Conservation (phyloP, 2,113 vertebrate genomes). For the Tyto alba region DNA sequence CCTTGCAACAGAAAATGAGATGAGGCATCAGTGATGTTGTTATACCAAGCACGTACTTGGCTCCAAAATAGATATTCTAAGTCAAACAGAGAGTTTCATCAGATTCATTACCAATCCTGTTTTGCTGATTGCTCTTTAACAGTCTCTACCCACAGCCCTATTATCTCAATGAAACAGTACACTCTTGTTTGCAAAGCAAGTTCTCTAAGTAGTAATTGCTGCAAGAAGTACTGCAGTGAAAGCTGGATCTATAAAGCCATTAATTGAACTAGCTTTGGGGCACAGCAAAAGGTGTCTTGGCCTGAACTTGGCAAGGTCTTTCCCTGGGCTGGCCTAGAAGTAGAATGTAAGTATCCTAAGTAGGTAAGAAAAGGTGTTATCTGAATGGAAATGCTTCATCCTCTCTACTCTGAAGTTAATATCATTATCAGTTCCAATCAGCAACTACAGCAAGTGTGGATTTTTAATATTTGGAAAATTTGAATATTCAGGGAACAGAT, state of each 20-base stretch:
- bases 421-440: not conserved
- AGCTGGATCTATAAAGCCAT: slow-evolving; percentile 20
- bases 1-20: slow-evolving; percentile 22
- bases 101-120: slow-evolving; percentile 62
- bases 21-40: slow-evolving; percentile 11
- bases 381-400: not conserved
- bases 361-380: not conserved
- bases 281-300: not conserved
- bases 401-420: not conserved
- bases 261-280: slow-evolving; percentile 28
- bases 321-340: not conserved
- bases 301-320: not conserved
- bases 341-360: not conserved
- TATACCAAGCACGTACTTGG: slow-evolving; percentile 40
- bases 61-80: slow-evolving; percentile 50
- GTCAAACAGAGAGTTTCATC: slow-evolving; percentile 58
- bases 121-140: slow-evolving; percentile 62
- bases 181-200: slow-evolving; percentile 56
- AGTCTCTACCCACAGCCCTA: slow-evolving; percentile 42
- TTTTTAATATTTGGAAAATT: not conserved
- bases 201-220: slow-evolving; percentile 44
- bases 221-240: slow-evolving; percentile 21
- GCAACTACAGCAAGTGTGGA: not conserved
- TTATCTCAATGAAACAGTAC: slow-evolving; percentile 60
- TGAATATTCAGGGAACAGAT: not conserved